Base-by-base conservation (phyloP, 2,113 vertebrate genomes). In the Canis aureus region DNA sequence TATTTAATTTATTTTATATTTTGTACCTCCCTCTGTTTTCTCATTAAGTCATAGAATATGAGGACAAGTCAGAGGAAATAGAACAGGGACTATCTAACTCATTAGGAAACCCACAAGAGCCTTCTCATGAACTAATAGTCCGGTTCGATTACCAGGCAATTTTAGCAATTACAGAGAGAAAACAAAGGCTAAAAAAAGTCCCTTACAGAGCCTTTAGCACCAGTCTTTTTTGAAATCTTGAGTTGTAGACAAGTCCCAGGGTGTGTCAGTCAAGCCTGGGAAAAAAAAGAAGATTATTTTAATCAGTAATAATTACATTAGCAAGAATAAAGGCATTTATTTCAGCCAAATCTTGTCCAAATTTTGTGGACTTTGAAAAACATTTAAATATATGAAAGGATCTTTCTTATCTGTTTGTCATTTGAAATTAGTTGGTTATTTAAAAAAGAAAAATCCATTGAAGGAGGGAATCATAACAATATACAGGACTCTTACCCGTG, bases 391-490 rank as follows among this genome's bases (percentile, higher is more conserved):
- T 32, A 38, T 32, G 64, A 94, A 82, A 81, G 15, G 13, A n/a
- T 51, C 10, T 27, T 96, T 91, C 25, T 76, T 84, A 53, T 53
- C n/a, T 89, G 55, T 90, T 95, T 89, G 32, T 91, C n/a, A 62
- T 85, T 88, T 95, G 22, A 94, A 66, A 81, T 93, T 53, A 76
- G 22, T 79, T 97, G n/a, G 5, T 60, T 91, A 91, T 79, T 85
- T 92, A 38, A 51, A 51, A 25, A 51, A 62, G 82, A 64, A 82
- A 16, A 93, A 66, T 17, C 1, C 83, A 22, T 59, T 86, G 38
- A 89, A 89, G 59, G 38, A 92, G 43, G 23, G 27, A 94, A 78
- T 62, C 13, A 49, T 32, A 82, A 43, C 16, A 35, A 49, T 8
- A 49, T 19, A 55, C 8, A 0, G 32, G 67, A 53, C 23, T 90